Evolutionary conservation across 2,113 vertebrate genomes (phyloP).

Genomic region (Etheostoma cragini): DNA sequence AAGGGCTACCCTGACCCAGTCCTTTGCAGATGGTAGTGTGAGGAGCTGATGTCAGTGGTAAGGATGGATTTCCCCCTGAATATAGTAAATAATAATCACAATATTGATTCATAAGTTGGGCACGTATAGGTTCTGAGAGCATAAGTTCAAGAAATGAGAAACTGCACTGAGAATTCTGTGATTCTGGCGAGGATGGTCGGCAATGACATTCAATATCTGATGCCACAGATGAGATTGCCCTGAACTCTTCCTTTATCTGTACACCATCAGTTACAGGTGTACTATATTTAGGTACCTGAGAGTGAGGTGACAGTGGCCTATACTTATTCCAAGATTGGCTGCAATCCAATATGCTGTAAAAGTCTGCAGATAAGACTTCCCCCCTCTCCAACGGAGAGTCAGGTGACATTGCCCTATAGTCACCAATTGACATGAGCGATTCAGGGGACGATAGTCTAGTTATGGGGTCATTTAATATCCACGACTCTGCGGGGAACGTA

Average conservation of each 20-base stretch:
- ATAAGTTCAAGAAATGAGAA: slow-evolving; percentile 79
- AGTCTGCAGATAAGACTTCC: slow-evolving; percentile 30
- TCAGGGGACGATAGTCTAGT: slow-evolving; percentile 68
- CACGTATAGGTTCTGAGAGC: slow-evolving; percentile 64
- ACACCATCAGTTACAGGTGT: slow-evolving; percentile 2
- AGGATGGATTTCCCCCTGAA: slow-evolving; percentile 37
- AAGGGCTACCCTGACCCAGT: neutral
- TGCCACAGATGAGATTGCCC: slow-evolving; percentile 15
- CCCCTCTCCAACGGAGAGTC: slow-evolving; percentile 52
- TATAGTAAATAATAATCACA: slow-evolving; percentile 78
- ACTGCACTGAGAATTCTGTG: slow-evolving; percentile 74
- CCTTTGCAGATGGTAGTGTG: neutral
- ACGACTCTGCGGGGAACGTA: slow-evolving; percentile 26
- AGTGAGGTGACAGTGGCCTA: slow-evolving; percentile 13
- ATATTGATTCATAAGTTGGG: slow-evolving; percentile 65
- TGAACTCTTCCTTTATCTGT: slow-evolving; percentile 18
- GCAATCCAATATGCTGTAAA: slow-evolving; percentile 22
- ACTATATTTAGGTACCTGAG: slow-evolving; percentile 15
- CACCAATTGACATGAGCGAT: slow-evolving; percentile 71
- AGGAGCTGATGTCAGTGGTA: neutral
- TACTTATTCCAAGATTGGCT: neutral
- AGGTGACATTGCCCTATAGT: slow-evolving; percentile 71
- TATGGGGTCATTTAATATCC: slow-evolving; percentile 32
- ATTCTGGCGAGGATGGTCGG: slow-evolving; percentile 69
- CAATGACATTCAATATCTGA: slow-evolving; percentile 36